phyloP scores from a whole-genome alignment of 1,140 invertebrate genomes.

The Tetramorium parvispinum region DNA sequence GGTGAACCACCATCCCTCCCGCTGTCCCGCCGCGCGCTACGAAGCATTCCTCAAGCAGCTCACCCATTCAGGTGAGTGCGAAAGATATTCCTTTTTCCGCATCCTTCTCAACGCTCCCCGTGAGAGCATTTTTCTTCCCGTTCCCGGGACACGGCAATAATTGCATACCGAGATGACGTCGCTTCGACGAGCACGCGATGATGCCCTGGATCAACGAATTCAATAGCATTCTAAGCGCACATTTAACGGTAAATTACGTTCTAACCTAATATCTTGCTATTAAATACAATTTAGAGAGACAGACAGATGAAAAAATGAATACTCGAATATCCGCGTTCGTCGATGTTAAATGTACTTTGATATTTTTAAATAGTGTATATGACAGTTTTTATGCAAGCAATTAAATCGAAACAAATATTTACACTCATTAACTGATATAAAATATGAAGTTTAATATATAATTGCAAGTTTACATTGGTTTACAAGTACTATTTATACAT shows the following conservation, averaged over 20 bases:
- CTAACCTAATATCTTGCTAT: background rate
- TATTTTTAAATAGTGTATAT: background rate
- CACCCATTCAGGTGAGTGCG: constrained; percentile 61
- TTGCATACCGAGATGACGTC: constrained; percentile 30
- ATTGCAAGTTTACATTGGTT: constrained; percentile 5
- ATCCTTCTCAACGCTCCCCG: background rate
- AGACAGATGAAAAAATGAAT: background rate
- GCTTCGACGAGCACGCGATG: background rate
- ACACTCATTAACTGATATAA: constrained; percentile 16
- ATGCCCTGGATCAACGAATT: constrained; percentile 1
- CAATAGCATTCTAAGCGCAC: background rate
- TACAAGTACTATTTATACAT: background rate
- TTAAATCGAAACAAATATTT: constrained; percentile 22
- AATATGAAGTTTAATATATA: constrained; percentile 6
- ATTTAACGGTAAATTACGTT: background rate
- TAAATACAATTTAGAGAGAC: background rate
- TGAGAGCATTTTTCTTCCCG: constrained; percentile 45
- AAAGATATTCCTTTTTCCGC: constrained; percentile 38
- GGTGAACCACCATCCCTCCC: constrained; percentile 43
- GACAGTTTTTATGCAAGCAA: background rate
- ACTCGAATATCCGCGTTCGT: background rate
- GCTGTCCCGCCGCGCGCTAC: constrained; percentile 7
- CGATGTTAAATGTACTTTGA: background rate
- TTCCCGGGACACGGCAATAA: constrained; percentile 30
- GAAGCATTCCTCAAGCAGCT: constrained; percentile 37